These are phyloP conservation scores for Norana najaformis DNA, from an alignment of 2,888 invertebrate species.

Conservation along the genomic window DNA sequence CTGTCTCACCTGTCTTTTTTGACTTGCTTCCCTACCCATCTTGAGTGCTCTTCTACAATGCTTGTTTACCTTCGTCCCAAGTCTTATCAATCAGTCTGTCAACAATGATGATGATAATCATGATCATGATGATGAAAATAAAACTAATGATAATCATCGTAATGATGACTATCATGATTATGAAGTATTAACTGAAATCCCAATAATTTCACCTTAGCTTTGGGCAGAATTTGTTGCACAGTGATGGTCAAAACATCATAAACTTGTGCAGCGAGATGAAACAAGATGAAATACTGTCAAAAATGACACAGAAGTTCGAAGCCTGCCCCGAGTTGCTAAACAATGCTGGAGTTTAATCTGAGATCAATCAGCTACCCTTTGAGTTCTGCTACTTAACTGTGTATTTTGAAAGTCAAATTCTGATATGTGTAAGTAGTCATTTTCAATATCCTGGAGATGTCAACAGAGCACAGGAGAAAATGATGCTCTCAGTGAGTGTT, in stretches of 20 bases:
- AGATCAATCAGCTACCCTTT: background rate
- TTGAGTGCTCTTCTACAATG: too few relatives aligned
- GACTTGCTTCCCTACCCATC: too few relatives aligned
- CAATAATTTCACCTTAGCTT: background rate
- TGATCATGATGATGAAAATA: background rate
- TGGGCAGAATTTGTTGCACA: background rate
- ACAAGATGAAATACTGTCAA: background rate
- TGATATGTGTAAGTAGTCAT: background rate
- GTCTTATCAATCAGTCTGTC: background rate
- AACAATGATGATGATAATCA: background rate
- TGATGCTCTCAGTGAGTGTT: background rate
- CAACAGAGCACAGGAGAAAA: background rate
- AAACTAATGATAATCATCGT: background rate
- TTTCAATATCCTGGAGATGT: background rate
- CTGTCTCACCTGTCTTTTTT: background rate
- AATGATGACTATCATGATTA: background rate
- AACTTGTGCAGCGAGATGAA: background rate
- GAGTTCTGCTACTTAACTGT: background rate
- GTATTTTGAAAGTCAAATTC: background rate
- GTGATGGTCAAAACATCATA: background rate
- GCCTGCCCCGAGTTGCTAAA: background rate
- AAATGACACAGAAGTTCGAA: background rate
- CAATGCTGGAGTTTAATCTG: background rate
- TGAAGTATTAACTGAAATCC: background rate
- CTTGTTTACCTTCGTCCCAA: background rate